Percentiles rank a stretch among this genome's conserved stretches.
Conservation (phyloP, 2,888 invertebrate species). For the Ichneumoninae sp. region DNA sequence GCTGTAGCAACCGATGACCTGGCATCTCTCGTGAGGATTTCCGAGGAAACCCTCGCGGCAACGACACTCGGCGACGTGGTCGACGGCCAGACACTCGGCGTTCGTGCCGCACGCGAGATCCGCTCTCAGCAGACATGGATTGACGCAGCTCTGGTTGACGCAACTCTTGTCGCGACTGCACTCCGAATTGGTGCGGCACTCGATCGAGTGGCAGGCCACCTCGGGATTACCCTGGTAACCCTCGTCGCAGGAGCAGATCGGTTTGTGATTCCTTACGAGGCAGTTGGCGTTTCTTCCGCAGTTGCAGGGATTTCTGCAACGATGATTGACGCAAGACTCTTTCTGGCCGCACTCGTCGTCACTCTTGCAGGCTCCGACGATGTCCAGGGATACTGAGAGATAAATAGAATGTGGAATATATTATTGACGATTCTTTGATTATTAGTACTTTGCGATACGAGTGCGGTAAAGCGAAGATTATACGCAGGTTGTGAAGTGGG, state of each 20-base stretch:
- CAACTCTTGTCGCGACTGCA: constrained; percentile 94
- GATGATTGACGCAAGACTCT: constrained; percentile 94
- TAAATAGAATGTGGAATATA: constrained; percentile 79
- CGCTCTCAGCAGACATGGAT: constrained; percentile 90
- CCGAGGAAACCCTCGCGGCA: constrained; percentile 92
- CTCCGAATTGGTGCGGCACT: constrained; percentile 93
- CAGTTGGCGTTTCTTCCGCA: constrained; percentile 95
- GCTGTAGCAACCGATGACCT: constrained; percentile 92
- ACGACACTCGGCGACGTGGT: constrained; percentile 91
- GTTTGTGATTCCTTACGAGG: constrained; percentile 92
- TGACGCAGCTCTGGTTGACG: constrained; percentile 93
- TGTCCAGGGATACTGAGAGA: constrained; percentile 85
- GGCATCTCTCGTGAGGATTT: constrained; percentile 90
- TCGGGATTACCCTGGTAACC: constrained; percentile 95
- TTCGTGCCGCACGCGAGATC: constrained; percentile 88
- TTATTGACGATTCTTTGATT: background rate
- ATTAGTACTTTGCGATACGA: background rate
- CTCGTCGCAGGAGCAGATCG: constrained; percentile 93
- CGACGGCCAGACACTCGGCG: constrained; percentile 91
- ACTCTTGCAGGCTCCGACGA: constrained; percentile 89
- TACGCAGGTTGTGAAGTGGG: too few relatives aligned
- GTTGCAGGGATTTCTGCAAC: constrained; percentile 94
- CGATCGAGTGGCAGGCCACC: constrained; percentile 91
- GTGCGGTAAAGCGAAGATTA: too few relatives aligned
- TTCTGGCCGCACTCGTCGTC: constrained; percentile 92